Conservation (phyloP, 2,888 invertebrate species). For the Rhodophaea formosa region DNA sequence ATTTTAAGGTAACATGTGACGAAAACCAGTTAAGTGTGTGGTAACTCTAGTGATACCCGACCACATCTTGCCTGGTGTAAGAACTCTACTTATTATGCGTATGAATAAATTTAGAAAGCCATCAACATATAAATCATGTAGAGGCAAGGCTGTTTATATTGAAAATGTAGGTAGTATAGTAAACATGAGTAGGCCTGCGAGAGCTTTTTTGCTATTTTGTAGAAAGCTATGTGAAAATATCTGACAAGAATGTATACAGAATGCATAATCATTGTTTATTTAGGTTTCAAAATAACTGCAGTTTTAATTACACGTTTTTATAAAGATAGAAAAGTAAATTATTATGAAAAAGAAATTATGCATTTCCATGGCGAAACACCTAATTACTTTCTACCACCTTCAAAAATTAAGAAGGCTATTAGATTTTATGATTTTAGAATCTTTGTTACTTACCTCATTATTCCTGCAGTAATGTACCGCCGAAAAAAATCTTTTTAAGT, state of each 20-base stretch:
- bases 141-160: slow-evolving; percentile 14
- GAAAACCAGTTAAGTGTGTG: slow-evolving; percentile 58
- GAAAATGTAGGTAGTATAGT: slow-evolving; percentile 14
- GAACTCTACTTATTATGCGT: slow-evolving; percentile 50
- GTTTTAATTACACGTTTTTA: too few relatives aligned
- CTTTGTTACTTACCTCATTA: too few relatives aligned
- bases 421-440: too few relatives aligned
- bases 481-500: too few relatives aligned
- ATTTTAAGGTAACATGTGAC: slow-evolving; percentile 37
- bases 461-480: too few relatives aligned
- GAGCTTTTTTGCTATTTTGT: background rate
- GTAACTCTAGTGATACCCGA: slow-evolving; percentile 55
- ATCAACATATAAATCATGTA: slow-evolving; percentile 40
- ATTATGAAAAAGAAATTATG: too few relatives aligned
- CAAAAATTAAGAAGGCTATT: too few relatives aligned
- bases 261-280: too few relatives aligned
- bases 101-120: slow-evolving; percentile 58
- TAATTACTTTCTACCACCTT: too few relatives aligned
- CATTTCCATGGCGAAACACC: too few relatives aligned
- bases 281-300: too few relatives aligned
- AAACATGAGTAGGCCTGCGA: slow-evolving; percentile 2
- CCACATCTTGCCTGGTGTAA: slow-evolving; percentile 41
- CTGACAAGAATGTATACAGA: background rate
- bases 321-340: too few relatives aligned
- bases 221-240: background rate